Conservation (phyloP, 2,888 invertebrate species). For the Clepsis dumicolana region DNA sequence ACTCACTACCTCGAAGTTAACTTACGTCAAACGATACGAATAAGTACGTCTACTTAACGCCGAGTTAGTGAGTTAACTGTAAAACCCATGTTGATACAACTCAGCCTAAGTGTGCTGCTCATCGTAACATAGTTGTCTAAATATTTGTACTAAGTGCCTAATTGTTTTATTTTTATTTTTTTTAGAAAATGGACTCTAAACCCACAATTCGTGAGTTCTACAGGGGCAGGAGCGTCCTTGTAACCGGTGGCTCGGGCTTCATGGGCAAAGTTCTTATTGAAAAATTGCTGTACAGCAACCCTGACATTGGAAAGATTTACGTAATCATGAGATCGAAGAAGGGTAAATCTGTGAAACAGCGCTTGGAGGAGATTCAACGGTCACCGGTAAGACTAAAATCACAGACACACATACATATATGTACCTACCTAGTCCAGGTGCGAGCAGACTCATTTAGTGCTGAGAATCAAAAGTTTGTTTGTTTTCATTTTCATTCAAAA, state of each 20-base stretch:
- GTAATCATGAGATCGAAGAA: conserved; percentile 87
- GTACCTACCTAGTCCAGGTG: too few species aligned
- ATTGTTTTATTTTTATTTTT: conserved; percentile 32
- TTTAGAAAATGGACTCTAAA: conserved; percentile 71
- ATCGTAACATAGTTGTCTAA: too few species aligned
- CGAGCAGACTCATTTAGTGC: too few species aligned
- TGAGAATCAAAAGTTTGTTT: too few species aligned
- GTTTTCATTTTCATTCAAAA: too few species aligned
- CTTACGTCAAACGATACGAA: too few species aligned
- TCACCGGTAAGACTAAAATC: conserved; percentile 84
- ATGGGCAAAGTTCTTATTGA: conserved; percentile 89
- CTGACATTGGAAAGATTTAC: conserved; percentile 86
- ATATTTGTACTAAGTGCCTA: background rate
- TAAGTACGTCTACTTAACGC: too few species aligned
- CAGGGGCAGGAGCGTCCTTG: conserved; percentile 83
- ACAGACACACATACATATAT: background rate
- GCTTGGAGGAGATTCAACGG: conserved; percentile 88
- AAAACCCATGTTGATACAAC: too few species aligned
- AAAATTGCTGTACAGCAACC: conserved; percentile 87
- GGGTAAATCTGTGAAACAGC: conserved; percentile 85
- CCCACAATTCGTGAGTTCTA: conserved; percentile 86
- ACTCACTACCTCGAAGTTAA: too few species aligned
- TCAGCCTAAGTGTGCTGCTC: too few species aligned
- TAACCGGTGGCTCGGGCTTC: conserved; percentile 88
- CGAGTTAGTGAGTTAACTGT: too few species aligned